Conservation (phyloP, 2,113 vertebrate species). For the Lampris megalopsis region DNA sequence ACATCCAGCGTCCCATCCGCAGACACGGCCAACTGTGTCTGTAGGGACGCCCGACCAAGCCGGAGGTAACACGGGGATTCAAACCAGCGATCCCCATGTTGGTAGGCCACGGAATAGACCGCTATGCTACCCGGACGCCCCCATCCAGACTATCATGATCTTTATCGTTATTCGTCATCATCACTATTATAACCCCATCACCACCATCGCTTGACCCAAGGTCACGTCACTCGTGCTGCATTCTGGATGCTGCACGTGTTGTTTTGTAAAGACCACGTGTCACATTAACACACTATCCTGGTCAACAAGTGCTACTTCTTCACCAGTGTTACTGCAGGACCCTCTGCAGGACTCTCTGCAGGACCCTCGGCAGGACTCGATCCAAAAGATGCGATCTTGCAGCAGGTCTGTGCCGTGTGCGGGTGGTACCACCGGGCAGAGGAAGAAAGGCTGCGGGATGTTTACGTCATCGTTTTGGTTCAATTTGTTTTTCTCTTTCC, state of each 20-base stretch:
- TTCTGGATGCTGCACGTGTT: conserved; percentile 25
- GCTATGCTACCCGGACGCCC: not conserved
- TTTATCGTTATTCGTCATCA: conserved; percentile 12
- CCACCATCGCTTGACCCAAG: not conserved
- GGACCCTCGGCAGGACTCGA: too few species aligned
- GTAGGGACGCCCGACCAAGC: too few species aligned
- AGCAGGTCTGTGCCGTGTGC: conserved; percentile 31
- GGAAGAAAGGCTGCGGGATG: conserved; percentile 29
- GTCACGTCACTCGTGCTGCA: conserved; percentile 28
- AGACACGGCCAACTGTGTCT: too few species aligned
- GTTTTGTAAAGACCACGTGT: conserved; percentile 7
- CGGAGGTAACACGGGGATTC: too few species aligned
- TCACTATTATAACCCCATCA: conserved; percentile 14
- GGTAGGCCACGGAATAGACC: too few species aligned
- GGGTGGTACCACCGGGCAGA: conserved; percentile 27
- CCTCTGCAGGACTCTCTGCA: too few species aligned
- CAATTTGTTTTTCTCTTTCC: conserved; percentile 34
- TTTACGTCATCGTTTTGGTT: conserved; percentile 49
- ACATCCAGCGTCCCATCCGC: too few species aligned
- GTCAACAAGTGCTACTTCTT: conserved; percentile 2
- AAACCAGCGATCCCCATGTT: too few species aligned
- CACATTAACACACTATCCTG: conserved; percentile 3
- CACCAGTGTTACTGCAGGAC: not conserved
- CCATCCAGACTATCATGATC: conserved; percentile 25
- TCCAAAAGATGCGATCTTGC: conserved; percentile 1